Evolutionary conservation across 1,140 invertebrate genomes (phyloP).

Genomic region (Oryctes rhinoceros): DNA sequence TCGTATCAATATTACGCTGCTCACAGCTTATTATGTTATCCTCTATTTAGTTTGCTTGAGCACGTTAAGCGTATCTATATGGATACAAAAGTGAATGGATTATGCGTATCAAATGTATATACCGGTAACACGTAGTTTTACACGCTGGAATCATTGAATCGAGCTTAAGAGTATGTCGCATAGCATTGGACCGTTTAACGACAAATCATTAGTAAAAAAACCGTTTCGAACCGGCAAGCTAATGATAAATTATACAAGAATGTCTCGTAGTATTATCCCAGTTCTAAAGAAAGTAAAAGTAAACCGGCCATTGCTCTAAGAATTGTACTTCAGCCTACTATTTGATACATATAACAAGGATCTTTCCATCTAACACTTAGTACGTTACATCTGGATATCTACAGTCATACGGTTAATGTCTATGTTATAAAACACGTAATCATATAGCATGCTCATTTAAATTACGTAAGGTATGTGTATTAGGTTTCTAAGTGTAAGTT

Average conservation of each 20-base stretch:
- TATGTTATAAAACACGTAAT: not conserved
- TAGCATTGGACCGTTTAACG: not conserved
- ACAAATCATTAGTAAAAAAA: not conserved
- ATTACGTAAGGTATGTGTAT: constrained; percentile 1
- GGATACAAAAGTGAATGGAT: not conserved
- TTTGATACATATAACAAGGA: constrained; percentile 4
- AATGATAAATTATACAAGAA: not conserved
- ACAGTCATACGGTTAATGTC: not conserved
- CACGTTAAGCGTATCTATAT: not conserved
- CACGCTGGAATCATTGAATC: constrained; percentile 2
- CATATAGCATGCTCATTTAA: not conserved
- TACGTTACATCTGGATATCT: not conserved
- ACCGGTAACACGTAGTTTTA: not conserved
- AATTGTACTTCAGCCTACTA: not conserved
- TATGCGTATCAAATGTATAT: not conserved
- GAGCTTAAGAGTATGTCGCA: not conserved
- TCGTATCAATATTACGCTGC: too few species aligned
- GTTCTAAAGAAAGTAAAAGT: constrained; percentile 1
- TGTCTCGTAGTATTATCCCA: not conserved
- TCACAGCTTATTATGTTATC: too few species aligned
- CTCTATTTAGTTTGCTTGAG: too few species aligned
- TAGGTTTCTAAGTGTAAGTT: not conserved
- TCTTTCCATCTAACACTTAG: not conserved
- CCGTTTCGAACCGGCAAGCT: not conserved
- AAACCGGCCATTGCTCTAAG: constrained; percentile 2